phyloP scores from a whole-genome alignment of 2,797 vertebrate species.

The Danio kyathit region DNA sequence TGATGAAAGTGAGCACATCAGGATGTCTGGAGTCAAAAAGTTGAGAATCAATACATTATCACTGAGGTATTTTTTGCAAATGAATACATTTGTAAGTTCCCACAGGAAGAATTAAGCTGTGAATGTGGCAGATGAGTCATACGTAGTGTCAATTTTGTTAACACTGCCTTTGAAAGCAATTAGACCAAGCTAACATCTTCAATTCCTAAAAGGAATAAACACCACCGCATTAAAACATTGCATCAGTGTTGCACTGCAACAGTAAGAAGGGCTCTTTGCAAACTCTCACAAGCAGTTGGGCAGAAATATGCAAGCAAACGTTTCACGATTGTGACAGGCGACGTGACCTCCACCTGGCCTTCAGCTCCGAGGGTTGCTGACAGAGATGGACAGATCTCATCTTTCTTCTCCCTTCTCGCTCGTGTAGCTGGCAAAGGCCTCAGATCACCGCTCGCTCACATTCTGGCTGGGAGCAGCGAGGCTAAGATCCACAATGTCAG shows the following conservation, averaged over 20 bases:
- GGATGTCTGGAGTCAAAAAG: not conserved
- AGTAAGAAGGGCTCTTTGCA: not conserved
- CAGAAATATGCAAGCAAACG: slow-evolving; percentile 2
- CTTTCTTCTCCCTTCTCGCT: slow-evolving; percentile 37
- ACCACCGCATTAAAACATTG: not conserved
- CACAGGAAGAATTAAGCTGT: not conserved
- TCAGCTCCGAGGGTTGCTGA: slow-evolving; percentile 39
- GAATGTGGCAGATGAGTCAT: not conserved
- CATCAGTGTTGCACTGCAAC: not conserved
- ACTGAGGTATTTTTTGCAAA: not conserved
- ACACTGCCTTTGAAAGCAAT: not conserved
- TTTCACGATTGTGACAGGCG: slow-evolving; percentile 34
- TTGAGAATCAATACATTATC: not conserved
- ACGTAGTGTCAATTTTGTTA: not conserved
- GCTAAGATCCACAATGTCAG: slow-evolving; percentile 27
- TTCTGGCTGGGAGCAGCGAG: slow-evolving; percentile 33
- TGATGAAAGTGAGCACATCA: too few relatives aligned
- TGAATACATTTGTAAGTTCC: not conserved
- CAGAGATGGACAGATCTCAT: slow-evolving; percentile 42
- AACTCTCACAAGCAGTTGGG: slow-evolving; percentile 4
- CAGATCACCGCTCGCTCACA: slow-evolving; percentile 4
- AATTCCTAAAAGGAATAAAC: not conserved
- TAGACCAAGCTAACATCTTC: not conserved
- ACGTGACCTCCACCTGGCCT: slow-evolving; percentile 51
- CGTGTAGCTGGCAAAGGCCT: slow-evolving; percentile 31